A percentile compares a stretch with the other conserved stretches of the same genome.
Evolutionary conservation across 2,888 invertebrate species (phyloP).

Genomic region (Thumatha senex): DNA sequence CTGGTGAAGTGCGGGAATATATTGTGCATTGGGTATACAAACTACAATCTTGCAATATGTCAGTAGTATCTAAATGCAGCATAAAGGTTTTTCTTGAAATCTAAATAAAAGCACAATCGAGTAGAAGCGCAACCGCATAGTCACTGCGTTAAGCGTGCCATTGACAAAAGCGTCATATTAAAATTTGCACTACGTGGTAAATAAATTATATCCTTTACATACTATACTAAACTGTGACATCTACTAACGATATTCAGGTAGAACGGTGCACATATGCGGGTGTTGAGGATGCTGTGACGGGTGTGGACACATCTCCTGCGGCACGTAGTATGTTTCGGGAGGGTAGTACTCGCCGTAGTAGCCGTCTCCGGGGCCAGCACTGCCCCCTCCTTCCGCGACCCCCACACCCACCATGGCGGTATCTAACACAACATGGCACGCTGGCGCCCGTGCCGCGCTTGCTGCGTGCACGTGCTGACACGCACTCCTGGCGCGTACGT

Average conservation of each 20-base stretch:
- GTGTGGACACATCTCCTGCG: constrained; percentile 84
- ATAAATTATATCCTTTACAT: too few relatives aligned
- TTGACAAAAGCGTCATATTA: too few relatives aligned
- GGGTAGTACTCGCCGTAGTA: constrained; percentile 85
- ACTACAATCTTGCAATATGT: too few relatives aligned
- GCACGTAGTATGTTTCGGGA: constrained; percentile 82
- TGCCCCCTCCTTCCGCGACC: constrained; percentile 73
- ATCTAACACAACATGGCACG: constrained; percentile 69
- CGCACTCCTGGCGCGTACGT: constrained; percentile 43
- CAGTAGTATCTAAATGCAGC: too few relatives aligned
- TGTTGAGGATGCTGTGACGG: constrained; percentile 85
- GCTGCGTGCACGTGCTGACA: constrained; percentile 48
- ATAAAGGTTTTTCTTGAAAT: too few relatives aligned
- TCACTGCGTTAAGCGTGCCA: too few relatives aligned
- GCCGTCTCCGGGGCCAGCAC: constrained; percentile 65
- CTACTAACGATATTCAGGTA: constrained; percentile 88
- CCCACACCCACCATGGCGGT: constrained; percentile 77
- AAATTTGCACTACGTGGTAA: too few relatives aligned
- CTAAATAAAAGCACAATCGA: too few relatives aligned
- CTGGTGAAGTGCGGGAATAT: too few relatives aligned
- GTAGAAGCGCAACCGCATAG: too few relatives aligned
- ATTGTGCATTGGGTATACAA: too few relatives aligned
- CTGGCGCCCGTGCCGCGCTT: constrained; percentile 60
- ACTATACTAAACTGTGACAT: too few relatives aligned
- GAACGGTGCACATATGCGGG: constrained; percentile 87